A percentile compares a stretch with the other conserved stretches of the same genome.
These are phyloP conservation scores for Ceratosolen solmsi DNA, from an alignment of 1,140 invertebrate species.

Conservation along the genomic window DNA sequence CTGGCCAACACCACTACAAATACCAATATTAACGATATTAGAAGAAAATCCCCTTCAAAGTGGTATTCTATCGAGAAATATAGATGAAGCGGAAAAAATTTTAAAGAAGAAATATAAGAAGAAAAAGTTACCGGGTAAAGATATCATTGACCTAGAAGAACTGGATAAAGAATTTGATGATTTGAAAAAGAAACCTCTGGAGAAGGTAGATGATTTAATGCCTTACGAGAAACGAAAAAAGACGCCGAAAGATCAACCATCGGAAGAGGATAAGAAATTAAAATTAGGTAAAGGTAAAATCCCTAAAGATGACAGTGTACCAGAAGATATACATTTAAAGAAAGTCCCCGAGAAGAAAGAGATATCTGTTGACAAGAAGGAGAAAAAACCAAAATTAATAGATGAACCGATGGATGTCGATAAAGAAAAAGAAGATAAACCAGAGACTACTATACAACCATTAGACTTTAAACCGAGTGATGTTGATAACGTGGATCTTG, in stretches of 20 bases:
- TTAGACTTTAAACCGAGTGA: conserved; percentile 71
- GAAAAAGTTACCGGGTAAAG: conserved; percentile 69
- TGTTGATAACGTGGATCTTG: conserved; percentile 70
- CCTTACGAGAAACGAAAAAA: conserved; percentile 44
- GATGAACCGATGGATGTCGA: background rate
- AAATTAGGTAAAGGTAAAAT: conserved; percentile 74
- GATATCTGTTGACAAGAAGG: conserved; percentile 60
- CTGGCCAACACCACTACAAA: conserved; percentile 76
- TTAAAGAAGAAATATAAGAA: conserved; percentile 76
- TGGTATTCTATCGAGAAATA: conserved; percentile 81
- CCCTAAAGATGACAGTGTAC: conserved; percentile 70
- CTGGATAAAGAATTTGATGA: conserved; percentile 66
- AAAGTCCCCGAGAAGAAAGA: conserved; percentile 71
- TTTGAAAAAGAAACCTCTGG: conserved; percentile 56
- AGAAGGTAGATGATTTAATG: conserved; percentile 58
- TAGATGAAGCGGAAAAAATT: conserved; percentile 79
- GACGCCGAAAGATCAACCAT: conserved; percentile 57
- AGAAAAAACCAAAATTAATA: conserved; percentile 57
- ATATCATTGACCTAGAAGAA: conserved; percentile 71
- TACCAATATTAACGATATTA: conserved; percentile 72
- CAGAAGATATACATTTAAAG: conserved; percentile 74
- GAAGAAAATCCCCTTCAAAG: conserved; percentile 76
- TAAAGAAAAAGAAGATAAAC: background rate
- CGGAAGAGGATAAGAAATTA: conserved; percentile 66
- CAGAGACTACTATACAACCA: conserved; percentile 55